Conservation (phyloP, 2,888 invertebrate species). For the Furcula furcula region DNA sequence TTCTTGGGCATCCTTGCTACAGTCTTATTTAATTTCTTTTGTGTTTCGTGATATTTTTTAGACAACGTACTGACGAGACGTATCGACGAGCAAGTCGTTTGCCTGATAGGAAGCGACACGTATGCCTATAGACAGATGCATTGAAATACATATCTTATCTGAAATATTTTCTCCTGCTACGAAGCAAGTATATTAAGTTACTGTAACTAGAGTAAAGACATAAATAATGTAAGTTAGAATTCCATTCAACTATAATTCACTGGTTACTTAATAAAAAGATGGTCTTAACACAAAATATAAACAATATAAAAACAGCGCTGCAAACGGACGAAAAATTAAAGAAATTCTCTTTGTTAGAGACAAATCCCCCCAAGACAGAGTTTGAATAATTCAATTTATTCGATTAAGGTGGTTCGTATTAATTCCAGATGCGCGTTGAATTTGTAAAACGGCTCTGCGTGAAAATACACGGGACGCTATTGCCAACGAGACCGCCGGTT, state of each 20-base stretch:
- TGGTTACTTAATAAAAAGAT: neutral
- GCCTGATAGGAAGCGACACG: too few species aligned
- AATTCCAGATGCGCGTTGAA: slow-evolving; percentile 53
- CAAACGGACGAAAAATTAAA: slow-evolving; percentile 39
- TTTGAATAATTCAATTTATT: slow-evolving; percentile 66
- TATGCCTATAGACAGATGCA: too few species aligned
- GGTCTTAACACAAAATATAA: slow-evolving; percentile 11
- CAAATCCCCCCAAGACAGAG: slow-evolving; percentile 43
- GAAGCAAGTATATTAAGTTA: too few species aligned
- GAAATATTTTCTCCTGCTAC: too few species aligned
- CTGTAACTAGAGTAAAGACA: too few species aligned
- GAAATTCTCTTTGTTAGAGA: slow-evolving; percentile 34
- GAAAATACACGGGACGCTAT: slow-evolving; percentile 16
- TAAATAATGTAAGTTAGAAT: neutral
- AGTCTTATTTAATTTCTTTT: neutral
- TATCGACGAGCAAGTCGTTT: too few species aligned
- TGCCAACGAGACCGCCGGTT: neutral
- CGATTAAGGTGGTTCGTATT: slow-evolving; percentile 58
- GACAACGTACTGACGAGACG: too few species aligned
- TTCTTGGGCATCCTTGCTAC: neutral
- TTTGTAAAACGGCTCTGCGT: slow-evolving; percentile 31
- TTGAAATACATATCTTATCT: too few species aligned
- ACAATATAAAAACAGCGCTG: slow-evolving; percentile 23
- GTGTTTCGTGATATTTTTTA: too few species aligned
- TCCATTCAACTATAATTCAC: neutral